Percentiles rank a stretch among this genome's conserved stretches.
Evolutionary conservation across 2,888 invertebrate genomes (phyloP).

Genomic region (Pachycephus smyrnensis): DNA sequence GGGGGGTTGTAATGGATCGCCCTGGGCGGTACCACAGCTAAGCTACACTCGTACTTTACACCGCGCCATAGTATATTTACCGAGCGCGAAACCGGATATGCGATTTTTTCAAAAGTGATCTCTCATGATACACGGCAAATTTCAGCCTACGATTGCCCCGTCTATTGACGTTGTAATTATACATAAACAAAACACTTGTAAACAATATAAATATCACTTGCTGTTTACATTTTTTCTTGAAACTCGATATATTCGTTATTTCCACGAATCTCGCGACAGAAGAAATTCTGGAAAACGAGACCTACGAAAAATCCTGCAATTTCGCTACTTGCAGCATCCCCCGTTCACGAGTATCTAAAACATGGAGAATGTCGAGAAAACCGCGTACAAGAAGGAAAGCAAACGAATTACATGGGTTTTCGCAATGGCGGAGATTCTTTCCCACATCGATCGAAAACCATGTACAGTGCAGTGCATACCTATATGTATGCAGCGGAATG

Average conservation of each 20-base stretch:
- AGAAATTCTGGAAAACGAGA: background rate
- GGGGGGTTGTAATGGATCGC: conserved; percentile 51
- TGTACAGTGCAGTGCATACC: background rate
- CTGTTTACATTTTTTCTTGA: background rate
- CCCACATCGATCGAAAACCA: background rate
- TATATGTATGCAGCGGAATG: background rate
- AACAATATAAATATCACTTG: background rate
- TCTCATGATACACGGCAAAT: background rate
- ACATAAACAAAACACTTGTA: background rate
- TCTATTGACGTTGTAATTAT: background rate
- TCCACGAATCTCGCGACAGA: background rate
- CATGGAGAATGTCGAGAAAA: background rate
- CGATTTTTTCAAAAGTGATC: background rate
- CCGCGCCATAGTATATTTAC: conserved; percentile 31
- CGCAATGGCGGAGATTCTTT: background rate
- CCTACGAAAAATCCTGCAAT: background rate
- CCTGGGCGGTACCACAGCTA: conserved; percentile 22
- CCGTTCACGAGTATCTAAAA: background rate
- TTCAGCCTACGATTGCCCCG: background rate
- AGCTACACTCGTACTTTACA: conserved; percentile 47
- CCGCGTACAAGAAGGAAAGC: background rate
- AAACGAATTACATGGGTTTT: background rate
- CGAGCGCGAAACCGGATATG: conserved; percentile 41
- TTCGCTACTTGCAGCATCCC: background rate
- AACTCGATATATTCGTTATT: background rate